Base-by-base conservation (phyloP, 1,140 invertebrate species). In the Arion vulgaris region DNA sequence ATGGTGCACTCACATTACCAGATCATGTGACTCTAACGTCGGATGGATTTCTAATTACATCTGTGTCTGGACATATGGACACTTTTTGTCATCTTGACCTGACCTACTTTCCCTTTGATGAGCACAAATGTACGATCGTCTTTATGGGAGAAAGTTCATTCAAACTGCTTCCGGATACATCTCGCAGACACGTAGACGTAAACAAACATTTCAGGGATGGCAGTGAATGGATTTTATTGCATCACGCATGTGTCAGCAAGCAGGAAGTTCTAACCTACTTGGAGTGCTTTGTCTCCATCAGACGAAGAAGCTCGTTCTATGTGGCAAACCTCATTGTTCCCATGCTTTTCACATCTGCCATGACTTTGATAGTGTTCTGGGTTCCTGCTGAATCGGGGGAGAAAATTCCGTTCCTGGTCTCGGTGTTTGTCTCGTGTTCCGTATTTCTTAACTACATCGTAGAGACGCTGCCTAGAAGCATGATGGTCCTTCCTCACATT, bases 101-200 rank as follows among this genome's bases (percentile, higher is more conserved):
- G 73, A 75, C 73, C 23, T 51, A 75, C n/a, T 75, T 75, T 34
- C 73, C 73, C 15, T 75, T 75, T 19, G 73, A 75, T 34, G 2
- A 51, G 0, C 73, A 75, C 73, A 75, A 51, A 5, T 75, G 73
- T 34, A 75, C 41, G 13, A 23, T 75, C 26, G 73, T 75, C 0
- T 75, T 75, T 45, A 26, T 75, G 26, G 73, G 36, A 49, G 26
- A n/a, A 4, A 9, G 32, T 34, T 75, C 36, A 32, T 75, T 38
- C 45, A 75, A 75, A 9, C 38, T 34, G 28, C 73, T 34, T 32
- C 73, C 19, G 32, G 19, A 34, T 2, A 75, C 41, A 15, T 53
- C 73, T 19, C 45, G 11, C 2, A 28, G 62, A 19, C 53, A 57
- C 23, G 53, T 57, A 23, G 53, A 57, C n/a, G 62, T 66, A 4